Conservation (phyloP, 2,797 vertebrate species). For the Nyctalus aviator region DNA sequence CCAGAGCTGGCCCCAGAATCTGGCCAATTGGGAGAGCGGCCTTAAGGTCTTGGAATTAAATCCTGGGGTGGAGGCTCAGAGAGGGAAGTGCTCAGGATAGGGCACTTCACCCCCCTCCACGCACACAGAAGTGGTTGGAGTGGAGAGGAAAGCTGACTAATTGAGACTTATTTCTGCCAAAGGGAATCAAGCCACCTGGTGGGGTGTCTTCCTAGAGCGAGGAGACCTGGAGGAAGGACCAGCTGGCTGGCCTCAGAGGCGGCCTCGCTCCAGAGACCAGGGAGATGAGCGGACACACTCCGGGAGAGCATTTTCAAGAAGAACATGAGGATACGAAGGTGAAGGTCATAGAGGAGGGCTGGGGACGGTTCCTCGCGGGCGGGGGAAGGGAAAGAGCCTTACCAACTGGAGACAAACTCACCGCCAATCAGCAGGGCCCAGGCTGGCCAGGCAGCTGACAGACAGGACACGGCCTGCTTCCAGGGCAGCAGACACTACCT, state of each 20-base stretch:
- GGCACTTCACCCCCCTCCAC: not conserved
- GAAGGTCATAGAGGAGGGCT: not conserved
- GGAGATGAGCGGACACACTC: not conserved
- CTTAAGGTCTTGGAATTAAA: not conserved
- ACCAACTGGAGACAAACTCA: not conserved
- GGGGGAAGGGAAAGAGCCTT: not conserved
- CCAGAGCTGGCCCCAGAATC: not conserved
- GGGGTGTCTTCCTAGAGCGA: not conserved
- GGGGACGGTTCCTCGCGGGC: not conserved
- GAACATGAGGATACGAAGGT: not conserved
- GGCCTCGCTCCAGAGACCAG: not conserved
- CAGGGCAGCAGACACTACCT: not conserved
- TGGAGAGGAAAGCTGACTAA: not conserved
- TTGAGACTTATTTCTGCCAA: not conserved
- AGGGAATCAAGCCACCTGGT: not conserved
- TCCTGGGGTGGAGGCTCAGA: not conserved
- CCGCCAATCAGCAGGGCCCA: not conserved
- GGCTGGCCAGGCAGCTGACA: not conserved
- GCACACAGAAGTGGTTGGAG: not conserved
- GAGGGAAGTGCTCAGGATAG: not conserved
- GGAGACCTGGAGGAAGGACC: not conserved
- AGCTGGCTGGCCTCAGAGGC: not conserved
- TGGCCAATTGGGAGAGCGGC: not conserved
- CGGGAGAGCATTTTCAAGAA: not conserved
- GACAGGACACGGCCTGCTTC: not conserved